These are phyloP conservation scores for Endotricha flammealis DNA, from an alignment of 2,888 invertebrate species.

Conservation along the genomic window DNA sequence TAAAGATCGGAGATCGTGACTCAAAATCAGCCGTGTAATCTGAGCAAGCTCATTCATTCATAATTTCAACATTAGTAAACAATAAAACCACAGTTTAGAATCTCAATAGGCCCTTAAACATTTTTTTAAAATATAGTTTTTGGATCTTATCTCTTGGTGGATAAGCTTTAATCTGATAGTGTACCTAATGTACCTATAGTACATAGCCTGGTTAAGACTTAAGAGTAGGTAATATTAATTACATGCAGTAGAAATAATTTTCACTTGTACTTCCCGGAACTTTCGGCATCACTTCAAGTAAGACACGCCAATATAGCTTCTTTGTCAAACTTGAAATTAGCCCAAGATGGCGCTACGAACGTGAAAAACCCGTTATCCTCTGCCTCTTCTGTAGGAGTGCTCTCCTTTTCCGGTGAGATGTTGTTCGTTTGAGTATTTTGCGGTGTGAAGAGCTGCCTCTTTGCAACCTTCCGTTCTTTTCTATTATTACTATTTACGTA, in stretches of 20 bases:
- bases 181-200: no score
- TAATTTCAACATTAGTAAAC: no score
- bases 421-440: conserved; percentile 47
- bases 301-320: conserved; percentile 73
- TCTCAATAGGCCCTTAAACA: no score
- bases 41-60: background rate
- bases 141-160: no score
- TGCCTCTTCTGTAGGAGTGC: conserved; percentile 27
- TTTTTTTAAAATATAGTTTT: no score
- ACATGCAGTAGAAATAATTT: no score
- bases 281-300: no score
- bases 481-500: conserved; percentile 33
- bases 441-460: conserved; percentile 78
- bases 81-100: no score
- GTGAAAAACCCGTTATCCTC: conserved; percentile 42
- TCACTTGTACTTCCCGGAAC: no score
- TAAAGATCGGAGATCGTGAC: conserved; percentile 6
- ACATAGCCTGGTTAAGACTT: no score
- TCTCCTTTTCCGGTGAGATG: conserved; percentile 48
- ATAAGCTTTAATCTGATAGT: no score
- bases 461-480: conserved; percentile 66
- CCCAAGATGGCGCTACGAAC: conserved; percentile 81
- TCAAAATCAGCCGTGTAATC: background rate
- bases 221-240: no score
- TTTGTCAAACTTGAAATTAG: conserved; percentile 81